These are phyloP conservation scores for Serinus canaria DNA, from an alignment of 2,113 vertebrate genomes.

Conservation along the genomic window DNA sequence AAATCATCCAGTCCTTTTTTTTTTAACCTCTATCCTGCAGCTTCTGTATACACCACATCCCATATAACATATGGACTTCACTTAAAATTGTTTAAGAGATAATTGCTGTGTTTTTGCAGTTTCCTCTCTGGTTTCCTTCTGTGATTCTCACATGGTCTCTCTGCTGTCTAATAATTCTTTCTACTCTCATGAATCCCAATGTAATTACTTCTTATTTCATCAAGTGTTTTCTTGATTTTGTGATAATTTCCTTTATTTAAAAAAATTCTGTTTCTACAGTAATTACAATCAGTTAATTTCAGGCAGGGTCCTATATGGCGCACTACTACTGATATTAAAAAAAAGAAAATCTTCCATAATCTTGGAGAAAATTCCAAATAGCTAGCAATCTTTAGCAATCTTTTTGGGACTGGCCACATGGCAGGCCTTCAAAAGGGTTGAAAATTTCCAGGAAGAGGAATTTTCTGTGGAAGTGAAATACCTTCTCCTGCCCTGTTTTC, in stretches of 20 bases:
- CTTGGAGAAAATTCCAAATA: background rate
- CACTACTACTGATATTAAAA: background rate
- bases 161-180: background rate
- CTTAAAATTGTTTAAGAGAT: background rate
- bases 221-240: background rate
- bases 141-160: background rate
- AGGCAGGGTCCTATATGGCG: background rate
- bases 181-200: background rate
- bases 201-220: background rate
- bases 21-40: background rate
- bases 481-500: background rate
- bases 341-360: background rate
- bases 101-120: background rate
- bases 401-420: background rate
- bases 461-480: background rate
- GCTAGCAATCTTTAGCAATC: background rate
- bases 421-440: background rate
- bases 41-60: background rate
- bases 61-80: background rate
- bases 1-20: background rate
- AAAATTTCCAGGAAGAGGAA: background rate
- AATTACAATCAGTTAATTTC: background rate
- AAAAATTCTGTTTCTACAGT: background rate
- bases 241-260: background rate
- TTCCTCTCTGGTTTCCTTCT: background rate